phyloP scores from a whole-genome alignment of 2,113 vertebrate species.

The Trematomus loennbergii region DNA sequence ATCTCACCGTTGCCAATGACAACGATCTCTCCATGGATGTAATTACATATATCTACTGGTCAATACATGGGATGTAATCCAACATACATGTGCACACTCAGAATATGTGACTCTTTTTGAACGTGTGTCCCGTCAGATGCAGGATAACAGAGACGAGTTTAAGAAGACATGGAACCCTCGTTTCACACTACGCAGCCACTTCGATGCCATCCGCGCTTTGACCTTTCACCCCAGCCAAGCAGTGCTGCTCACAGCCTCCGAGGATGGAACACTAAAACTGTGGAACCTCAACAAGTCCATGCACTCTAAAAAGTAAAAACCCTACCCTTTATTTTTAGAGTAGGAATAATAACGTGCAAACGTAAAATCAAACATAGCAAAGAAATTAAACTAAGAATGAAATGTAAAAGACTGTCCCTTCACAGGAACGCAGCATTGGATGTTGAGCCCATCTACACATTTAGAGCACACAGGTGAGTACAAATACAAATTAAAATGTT shows the following conservation, averaged over 20 bases:
- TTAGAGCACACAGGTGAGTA: conserved; percentile 90
- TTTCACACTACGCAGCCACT: conserved; percentile 93
- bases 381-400: background rate
- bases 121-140: conserved; percentile 78
- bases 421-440: conserved; percentile 90
- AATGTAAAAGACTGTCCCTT: conserved; percentile 9
- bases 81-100: background rate
- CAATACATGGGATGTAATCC: background rate
- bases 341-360: no score
- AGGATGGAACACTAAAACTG: conserved; percentile 92
- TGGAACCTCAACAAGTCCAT: conserved; percentile 95
- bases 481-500: background rate
- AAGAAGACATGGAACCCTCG: conserved; percentile 94
- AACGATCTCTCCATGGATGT: conserved; percentile 92
- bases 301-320: conserved; percentile 90
- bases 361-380: no score
- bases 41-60: conserved; percentile 70
- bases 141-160: conserved; percentile 90
- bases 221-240: conserved; percentile 92
- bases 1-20: conserved; percentile 95
- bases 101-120: background rate
- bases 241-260: conserved; percentile 89
- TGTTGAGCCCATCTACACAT: conserved; percentile 93
- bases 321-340: no score
- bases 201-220: conserved; percentile 90